Evolutionary conservation across 2,113 vertebrate genomes (phyloP).

Genomic region (Sorex araneus): DNA sequence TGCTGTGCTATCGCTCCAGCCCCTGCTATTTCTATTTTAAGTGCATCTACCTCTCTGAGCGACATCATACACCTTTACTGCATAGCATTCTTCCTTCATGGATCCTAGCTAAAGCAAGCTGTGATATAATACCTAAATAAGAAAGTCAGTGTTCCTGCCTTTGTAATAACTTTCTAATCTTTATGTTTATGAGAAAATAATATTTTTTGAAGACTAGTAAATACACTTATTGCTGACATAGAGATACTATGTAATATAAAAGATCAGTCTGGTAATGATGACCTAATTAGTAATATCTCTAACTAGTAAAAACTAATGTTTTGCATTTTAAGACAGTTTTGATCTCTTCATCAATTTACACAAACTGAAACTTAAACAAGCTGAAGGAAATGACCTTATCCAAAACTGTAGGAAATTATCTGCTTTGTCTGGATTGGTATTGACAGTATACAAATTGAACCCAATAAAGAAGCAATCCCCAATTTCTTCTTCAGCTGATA

Average conservation of each 20-base stretch:
- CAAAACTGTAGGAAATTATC: neutral
- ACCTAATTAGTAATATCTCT: constrained; percentile 28
- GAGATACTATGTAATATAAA: neutral
- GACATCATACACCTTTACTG: neutral
- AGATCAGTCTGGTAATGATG: neutral
- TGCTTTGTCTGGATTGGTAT: constrained; percentile 19
- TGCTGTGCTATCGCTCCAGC: too few relatives aligned
- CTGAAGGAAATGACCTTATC: constrained; percentile 36
- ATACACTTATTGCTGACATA: constrained; percentile 18
- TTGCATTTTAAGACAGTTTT: constrained; percentile 34
- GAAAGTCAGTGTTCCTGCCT: constrained; percentile 59
- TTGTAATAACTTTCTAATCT: constrained; percentile 59
- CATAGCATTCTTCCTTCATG: neutral
- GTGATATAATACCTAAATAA: constrained; percentile 44
- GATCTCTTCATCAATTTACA: constrained; percentile 16
- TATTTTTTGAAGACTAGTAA: constrained; percentile 53
- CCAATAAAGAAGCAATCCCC: neutral
- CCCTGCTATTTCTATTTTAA: constrained; percentile 51
- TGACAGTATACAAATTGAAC: constrained; percentile 54
- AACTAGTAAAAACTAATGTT: constrained; percentile 37
- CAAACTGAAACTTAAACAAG: constrained; percentile 55
- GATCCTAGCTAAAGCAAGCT: constrained; percentile 3
- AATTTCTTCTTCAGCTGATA: neutral
- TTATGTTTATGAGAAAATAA: constrained; percentile 61
- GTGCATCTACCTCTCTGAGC: constrained; percentile 15